These are phyloP conservation scores for Drosophila nebulosa DNA, from an alignment of 1,140 invertebrate species.

Conservation along the genomic window DNA sequence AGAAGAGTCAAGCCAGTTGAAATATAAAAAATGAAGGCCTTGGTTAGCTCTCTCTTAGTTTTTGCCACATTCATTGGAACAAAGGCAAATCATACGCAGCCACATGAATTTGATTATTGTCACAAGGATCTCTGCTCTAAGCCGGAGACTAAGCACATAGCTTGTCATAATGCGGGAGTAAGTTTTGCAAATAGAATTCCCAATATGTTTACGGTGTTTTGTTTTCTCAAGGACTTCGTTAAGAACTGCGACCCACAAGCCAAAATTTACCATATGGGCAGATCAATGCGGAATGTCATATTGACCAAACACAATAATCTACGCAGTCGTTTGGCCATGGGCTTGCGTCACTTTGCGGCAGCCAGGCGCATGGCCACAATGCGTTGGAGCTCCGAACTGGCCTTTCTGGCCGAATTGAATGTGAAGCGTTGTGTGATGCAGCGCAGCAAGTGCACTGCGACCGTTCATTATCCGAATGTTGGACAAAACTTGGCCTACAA, in stretches of 20 bases:
- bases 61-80: neutral
- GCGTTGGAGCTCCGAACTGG: slow-evolving; percentile 22
- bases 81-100: neutral
- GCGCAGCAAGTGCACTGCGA: neutral
- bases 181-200: neutral
- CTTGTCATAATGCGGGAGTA: neutral
- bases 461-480: neutral
- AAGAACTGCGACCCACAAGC: neutral
- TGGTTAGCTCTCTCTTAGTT: neutral
- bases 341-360: neutral
- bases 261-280: too few relatives aligned
- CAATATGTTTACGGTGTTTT: neutral
- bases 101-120: neutral
- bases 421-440: slow-evolving; percentile 1
- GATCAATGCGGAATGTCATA: neutral
- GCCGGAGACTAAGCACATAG: neutral
- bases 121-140: neutral
- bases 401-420: neutral
- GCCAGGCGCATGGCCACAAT: slow-evolving; percentile 18
- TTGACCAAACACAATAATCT: slow-evolving; percentile 15
- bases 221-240: neutral
- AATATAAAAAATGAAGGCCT: neutral
- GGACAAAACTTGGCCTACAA: slow-evolving; percentile 9
- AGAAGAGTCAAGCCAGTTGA: neutral
- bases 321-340: slow-evolving; percentile 27